Conservation (phyloP, 37 sponge, comb jelly and placozoan genomes). For the Cladorhizidae sp. region DNA sequence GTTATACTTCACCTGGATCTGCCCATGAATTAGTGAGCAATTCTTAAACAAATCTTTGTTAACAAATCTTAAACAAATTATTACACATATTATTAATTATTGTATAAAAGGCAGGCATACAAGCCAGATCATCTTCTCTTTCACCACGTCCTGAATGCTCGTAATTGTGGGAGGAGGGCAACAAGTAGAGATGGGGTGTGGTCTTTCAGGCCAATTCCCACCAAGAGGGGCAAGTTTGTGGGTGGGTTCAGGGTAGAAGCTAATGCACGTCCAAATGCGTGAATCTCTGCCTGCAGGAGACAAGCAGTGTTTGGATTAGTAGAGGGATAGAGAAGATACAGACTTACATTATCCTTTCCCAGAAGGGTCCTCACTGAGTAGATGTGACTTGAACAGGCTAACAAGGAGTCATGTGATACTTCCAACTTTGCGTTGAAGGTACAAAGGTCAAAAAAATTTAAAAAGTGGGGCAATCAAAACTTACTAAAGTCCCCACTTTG, state of each 20-base stretch:
- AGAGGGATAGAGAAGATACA: not conserved
- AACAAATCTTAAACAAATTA: too few species aligned
- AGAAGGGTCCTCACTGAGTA: constrained; percentile 43
- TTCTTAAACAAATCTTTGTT: too few species aligned
- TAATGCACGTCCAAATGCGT: constrained; percentile 44
- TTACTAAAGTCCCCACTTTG: constrained; percentile 47
- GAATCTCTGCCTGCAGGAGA: constrained; percentile 27
- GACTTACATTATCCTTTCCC: constrained; percentile 36
- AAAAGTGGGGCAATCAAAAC: not conserved
- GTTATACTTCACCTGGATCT: too few species aligned
- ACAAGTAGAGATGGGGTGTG: constrained; percentile 6
- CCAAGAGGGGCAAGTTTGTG: constrained; percentile 7
- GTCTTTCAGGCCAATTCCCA: constrained; percentile 35
- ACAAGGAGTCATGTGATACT: constrained; percentile 3
- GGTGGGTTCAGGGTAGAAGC: constrained; percentile 28
- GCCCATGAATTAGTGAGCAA: too few species aligned
- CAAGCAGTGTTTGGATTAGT: not conserved
- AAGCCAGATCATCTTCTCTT: too few species aligned
- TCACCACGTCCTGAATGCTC: constrained; percentile 22
- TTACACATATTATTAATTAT: too few species aligned
- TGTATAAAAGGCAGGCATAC: too few species aligned
- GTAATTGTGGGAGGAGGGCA: constrained; percentile 13
- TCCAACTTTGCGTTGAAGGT: constrained; percentile 23
- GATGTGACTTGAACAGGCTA: not conserved
- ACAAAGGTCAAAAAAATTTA: not conserved